These are phyloP conservation scores for Archilochus colubris DNA, from an alignment of 2,113 vertebrate species.

Conservation along the genomic window DNA sequence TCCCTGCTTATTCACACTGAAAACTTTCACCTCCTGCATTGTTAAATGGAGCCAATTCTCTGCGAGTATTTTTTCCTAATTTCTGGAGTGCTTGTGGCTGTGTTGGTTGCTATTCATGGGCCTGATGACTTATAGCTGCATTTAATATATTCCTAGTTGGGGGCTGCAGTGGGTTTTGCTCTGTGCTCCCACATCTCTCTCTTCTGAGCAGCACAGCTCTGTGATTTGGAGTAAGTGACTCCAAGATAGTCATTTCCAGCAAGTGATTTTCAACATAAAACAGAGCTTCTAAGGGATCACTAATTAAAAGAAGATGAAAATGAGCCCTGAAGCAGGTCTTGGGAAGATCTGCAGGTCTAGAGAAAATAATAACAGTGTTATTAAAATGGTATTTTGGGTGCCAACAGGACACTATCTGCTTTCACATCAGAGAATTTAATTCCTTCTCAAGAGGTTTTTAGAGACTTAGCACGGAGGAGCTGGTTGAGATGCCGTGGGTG, in stretches of 20 bases:
- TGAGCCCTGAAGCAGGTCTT: slow-evolving; percentile 9
- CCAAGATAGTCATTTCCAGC: neutral
- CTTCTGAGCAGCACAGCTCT: neutral
- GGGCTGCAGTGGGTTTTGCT: neutral
- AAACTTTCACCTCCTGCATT: neutral
- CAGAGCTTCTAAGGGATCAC: neutral
- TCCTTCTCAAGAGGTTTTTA: neutral
- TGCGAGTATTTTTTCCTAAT: neutral
- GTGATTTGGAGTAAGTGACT: neutral
- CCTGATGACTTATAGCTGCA: neutral
- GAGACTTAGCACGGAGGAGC: neutral
- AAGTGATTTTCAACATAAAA: neutral
- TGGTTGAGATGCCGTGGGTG: neutral
- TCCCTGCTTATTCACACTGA: neutral
- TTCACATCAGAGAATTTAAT: neutral
- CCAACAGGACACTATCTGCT: neutral
- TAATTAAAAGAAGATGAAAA: slow-evolving; percentile 49
- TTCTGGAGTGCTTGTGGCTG: neutral
- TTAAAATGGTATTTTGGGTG: neutral
- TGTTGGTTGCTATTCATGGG: neutral
- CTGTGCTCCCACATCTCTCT: neutral
- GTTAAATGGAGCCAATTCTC: neutral
- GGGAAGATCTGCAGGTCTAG: slow-evolving; percentile 2
- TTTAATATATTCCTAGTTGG: neutral
- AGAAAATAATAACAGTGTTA: neutral